Percentiles rank a stretch among this genome's conserved stretches.
These are phyloP conservation scores for Xenops minutus DNA, from an alignment of 2,797 vertebrate species.

Conservation along the genomic window DNA sequence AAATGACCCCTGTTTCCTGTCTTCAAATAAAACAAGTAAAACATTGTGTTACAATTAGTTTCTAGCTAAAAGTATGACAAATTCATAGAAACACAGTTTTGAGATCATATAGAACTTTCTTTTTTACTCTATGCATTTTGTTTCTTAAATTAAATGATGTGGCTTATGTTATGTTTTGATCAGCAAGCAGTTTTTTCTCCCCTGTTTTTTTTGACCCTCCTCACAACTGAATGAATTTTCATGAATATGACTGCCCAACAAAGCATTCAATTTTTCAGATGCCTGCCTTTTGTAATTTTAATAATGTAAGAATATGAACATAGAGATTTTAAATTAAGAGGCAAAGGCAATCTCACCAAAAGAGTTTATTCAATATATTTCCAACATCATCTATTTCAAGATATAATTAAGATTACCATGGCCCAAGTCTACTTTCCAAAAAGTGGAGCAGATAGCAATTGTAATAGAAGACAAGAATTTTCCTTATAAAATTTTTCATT, in stretches of 20 bases:
- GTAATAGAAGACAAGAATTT: conserved; percentile 24
- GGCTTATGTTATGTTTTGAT: neutral
- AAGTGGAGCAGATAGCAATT: conserved; percentile 42
- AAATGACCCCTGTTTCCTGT: neutral
- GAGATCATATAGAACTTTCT: neutral
- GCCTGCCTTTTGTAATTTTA: conserved; percentile 62
- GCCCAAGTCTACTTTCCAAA: conserved; percentile 52
- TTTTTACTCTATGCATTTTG: neutral
- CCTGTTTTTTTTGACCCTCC: neutral
- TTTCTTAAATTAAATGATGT: neutral
- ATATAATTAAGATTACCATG: conserved; percentile 63
- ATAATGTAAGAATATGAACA: conserved; percentile 50
- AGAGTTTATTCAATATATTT: conserved; percentile 57
- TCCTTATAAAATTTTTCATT: conserved; percentile 41
- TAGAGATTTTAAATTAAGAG: conserved; percentile 47
- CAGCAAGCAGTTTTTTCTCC: neutral
- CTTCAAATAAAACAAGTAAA: neutral
- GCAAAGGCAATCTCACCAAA: conserved; percentile 47
- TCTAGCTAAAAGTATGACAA: neutral
- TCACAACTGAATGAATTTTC: conserved; percentile 19
- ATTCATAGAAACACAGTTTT: neutral
- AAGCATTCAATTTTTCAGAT: conserved; percentile 37
- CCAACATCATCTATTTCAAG: conserved; percentile 49
- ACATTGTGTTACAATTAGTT: neutral
- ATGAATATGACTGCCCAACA: conserved; percentile 40